These are phyloP conservation scores for Drosophila guanche DNA, from an alignment of 1,140 invertebrate species.

Conservation along the genomic window DNA sequence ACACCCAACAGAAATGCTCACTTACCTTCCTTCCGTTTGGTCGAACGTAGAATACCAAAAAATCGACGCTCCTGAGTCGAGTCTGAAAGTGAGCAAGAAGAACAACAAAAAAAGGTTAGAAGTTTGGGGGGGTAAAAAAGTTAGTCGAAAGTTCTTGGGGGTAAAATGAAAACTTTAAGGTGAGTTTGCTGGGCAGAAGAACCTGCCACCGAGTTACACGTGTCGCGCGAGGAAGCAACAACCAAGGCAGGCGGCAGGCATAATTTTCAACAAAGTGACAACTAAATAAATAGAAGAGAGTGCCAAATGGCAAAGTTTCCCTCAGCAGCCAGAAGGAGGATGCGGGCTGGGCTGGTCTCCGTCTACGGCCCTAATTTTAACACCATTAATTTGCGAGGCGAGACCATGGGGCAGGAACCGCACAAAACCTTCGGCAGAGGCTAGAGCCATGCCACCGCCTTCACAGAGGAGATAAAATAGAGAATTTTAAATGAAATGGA, in stretches of 20 bases:
- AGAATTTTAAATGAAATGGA: slow-evolving; percentile 83
- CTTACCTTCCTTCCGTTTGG: slow-evolving; percentile 69
- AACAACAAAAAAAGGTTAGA: slow-evolving; percentile 6
- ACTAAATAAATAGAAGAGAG: slow-evolving; percentile 69
- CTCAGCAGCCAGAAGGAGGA: slow-evolving; percentile 15
- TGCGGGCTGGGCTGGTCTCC: slow-evolving; percentile 47
- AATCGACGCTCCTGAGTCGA: slow-evolving; percentile 58
- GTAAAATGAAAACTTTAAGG: slow-evolving; percentile 57
- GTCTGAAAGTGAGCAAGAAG: slow-evolving; percentile 40
- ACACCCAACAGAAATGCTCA: slow-evolving; percentile 3
- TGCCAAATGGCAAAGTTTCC: slow-evolving; percentile 41
- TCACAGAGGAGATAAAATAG: slow-evolving; percentile 46
- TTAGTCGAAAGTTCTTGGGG: slow-evolving; percentile 35
- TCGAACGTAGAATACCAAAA: slow-evolving; percentile 68
- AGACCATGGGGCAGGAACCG: slow-evolving; percentile 6
- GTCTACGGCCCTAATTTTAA: slow-evolving; percentile 71
- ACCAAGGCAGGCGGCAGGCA: slow-evolving; percentile 36
- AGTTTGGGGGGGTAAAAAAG: slow-evolving; percentile 10
- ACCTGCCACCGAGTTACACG: slow-evolving; percentile 53
- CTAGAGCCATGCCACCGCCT: no score
- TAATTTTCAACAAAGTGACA: slow-evolving; percentile 76
- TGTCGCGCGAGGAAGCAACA: slow-evolving; percentile 52
- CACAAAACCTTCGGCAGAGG: neutral
- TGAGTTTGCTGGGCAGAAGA: slow-evolving; percentile 26
- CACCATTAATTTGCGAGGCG: slow-evolving; percentile 74